Evolutionary conservation across 1,140 invertebrate genomes (phyloP), one percentile per base, ranked within the genome.

Genomic region (Drosophila santomea): DNA sequence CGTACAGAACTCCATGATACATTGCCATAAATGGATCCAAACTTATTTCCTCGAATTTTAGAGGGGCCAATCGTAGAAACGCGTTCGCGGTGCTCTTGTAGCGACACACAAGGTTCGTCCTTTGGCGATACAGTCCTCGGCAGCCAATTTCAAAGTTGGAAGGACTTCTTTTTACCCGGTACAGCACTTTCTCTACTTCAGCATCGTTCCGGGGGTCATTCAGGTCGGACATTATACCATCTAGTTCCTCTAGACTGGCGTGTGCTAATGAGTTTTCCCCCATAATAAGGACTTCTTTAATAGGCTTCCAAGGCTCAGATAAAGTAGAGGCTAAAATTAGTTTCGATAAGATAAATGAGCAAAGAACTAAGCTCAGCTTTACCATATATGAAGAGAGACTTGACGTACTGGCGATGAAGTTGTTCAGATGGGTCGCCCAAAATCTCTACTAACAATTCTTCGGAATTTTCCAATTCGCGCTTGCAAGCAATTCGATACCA

Each of bases 1-100:
- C 97, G 60, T 94, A 95, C 48, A 99, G 94, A 8, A 98, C 95
- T 82, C 98, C 95, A 91, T 98, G 96, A 92, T 96, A 99, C 23
- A 99, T 93, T 35, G 97, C 94, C 71, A 99, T 96, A 62, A 95
- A 94, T 0, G 98, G 98, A 32, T 97, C 94, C 3, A 96, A 92
- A 92, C 96, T 96, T 20, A 96, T 94, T 81, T 97, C 95, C 93
- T 99, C 98, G 88, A 97, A 95, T 93, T 99, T 99, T 36, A 98
- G 94, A 0, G 98, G 98, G 0, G 95, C 96, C 35, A 99, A 93
- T 60, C 95, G 94, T 2, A 98, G 93, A 86, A 96, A 97, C 1
- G 97, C 96, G 50, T 95, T 94, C 7, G 94, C 94, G 54, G 95
- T 95, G 56, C 93, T 94, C 12, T 95, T 93, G 91, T 98, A 99